phyloP scores from a whole-genome alignment of 2,797 vertebrate genomes.

The Falco berigora region DNA sequence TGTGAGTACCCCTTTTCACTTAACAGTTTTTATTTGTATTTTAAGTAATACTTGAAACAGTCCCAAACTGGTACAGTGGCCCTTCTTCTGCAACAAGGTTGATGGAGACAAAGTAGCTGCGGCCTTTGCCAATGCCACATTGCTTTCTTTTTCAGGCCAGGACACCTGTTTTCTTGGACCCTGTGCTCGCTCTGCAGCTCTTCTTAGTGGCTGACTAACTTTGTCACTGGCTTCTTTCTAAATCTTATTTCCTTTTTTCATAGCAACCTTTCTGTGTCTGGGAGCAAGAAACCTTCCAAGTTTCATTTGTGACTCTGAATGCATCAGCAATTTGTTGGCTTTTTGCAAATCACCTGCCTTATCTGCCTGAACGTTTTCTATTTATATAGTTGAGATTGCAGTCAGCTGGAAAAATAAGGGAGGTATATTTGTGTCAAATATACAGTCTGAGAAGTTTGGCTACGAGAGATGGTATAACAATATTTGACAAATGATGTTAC shows the following conservation, averaged over 20 bases:
- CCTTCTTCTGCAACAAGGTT: not conserved
- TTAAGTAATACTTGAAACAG: not conserved
- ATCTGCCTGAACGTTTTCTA: not conserved
- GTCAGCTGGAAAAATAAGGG: not conserved
- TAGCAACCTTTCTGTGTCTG: not conserved
- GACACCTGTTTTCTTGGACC: not conserved
- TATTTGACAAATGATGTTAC: not conserved
- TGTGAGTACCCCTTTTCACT: constrained; percentile 81
- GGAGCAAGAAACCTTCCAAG: not conserved
- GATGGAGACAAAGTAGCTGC: not conserved
- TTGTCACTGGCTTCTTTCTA: not conserved
- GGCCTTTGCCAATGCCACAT: not conserved
- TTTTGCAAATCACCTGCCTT: not conserved
- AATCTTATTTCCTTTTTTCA: not conserved
- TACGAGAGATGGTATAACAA: not conserved
- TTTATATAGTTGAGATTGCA: not conserved
- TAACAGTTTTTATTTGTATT: not conserved
- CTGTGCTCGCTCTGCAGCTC: not conserved
- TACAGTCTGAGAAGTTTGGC: not conserved
- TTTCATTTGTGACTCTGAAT: not conserved
- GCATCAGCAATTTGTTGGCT: not conserved
- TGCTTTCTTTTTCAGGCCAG: not conserved
- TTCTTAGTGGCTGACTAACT: not conserved
- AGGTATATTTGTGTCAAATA: not conserved
- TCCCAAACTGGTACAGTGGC: not conserved